A percentile compares a stretch with the other conserved stretches of the same genome.
These are phyloP conservation scores for Drosophila colorata DNA, from an alignment of 2,888 invertebrate species.

Conservation along the genomic window DNA sequence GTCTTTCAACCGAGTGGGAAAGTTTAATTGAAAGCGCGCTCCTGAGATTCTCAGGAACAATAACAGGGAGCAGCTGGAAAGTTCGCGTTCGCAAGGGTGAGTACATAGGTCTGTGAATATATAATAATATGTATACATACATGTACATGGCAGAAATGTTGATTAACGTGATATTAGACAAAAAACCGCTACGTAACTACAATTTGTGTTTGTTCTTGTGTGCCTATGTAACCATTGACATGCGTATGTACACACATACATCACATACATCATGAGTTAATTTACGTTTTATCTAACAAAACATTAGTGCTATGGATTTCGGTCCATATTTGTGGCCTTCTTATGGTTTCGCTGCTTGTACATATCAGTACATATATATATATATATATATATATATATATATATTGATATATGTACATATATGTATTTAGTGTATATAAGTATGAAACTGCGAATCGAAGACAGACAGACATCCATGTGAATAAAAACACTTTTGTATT, in stretches of 20 bases:
- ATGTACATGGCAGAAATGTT: background rate
- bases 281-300: conserved; percentile 9
- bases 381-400: conserved; percentile 7
- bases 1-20: conserved; percentile 16
- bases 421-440: conserved; percentile 5
- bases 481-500: conserved; percentile 7
- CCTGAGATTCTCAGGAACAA: conserved; percentile 25
- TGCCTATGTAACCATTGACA: background rate
- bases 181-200: background rate
- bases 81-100: conserved; percentile 19
- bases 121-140: background rate
- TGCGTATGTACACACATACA: background rate
- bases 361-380: conserved; percentile 10
- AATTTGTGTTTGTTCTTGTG: conserved; percentile 1
- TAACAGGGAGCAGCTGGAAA: conserved; percentile 28
- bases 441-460: conserved; percentile 18
- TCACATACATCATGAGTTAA: conserved; percentile 12
- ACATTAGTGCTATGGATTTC: conserved; percentile 23
- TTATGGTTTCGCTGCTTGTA: conserved; percentile 68
- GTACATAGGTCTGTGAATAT: background rate
- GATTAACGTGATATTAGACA: background rate
- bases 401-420: background rate
- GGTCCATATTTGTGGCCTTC: conserved; percentile 69
- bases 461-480: background rate
- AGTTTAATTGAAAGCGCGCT: conserved; percentile 14